phyloP scores from a whole-genome alignment of 2,113 vertebrate genomes.

The Cephalopterus ornatus region DNA sequence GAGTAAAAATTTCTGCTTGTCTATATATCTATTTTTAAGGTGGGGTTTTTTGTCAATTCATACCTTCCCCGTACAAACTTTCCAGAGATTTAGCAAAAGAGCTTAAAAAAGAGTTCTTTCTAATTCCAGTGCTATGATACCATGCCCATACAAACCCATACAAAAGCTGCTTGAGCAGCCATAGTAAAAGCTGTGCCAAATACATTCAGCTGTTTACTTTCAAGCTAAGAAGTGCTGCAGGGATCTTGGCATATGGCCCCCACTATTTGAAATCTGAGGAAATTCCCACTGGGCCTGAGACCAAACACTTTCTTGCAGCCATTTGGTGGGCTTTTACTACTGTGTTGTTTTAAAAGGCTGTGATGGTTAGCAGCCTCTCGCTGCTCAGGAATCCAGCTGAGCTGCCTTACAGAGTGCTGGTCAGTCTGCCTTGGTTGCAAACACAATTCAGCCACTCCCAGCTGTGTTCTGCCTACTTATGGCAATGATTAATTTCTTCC shows the following conservation, averaged over 20 bases:
- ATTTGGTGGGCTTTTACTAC: slow-evolving; percentile 40
- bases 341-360: not conserved
- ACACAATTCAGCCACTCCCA: slow-evolving; percentile 38
- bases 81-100: not conserved
- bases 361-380: slow-evolving; percentile 17
- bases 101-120: not conserved
- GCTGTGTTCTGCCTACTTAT: slow-evolving; percentile 34
- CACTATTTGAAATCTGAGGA: slow-evolving; percentile 36
- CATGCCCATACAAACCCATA: not conserved
- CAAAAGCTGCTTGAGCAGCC: not conserved
- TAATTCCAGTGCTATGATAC: not conserved
- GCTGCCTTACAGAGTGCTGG: not conserved
- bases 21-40: not conserved
- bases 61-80: not conserved
- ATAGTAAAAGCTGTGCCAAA: slow-evolving; percentile 21
- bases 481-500: slow-evolving; percentile 44
- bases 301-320: slow-evolving; percentile 32
- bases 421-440: not conserved
- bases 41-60: not conserved
- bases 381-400: slow-evolving; percentile 28
- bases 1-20: not conserved
- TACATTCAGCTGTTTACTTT: slow-evolving; percentile 37
- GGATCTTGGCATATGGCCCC: slow-evolving; percentile 15
- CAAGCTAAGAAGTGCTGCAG: slow-evolving; percentile 1
- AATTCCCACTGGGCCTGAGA: slow-evolving; percentile 48